phyloP scores from a whole-genome alignment of 30 jellyfish, hydroid and myxozoan species.

The Hydra vulgaris region DNA sequence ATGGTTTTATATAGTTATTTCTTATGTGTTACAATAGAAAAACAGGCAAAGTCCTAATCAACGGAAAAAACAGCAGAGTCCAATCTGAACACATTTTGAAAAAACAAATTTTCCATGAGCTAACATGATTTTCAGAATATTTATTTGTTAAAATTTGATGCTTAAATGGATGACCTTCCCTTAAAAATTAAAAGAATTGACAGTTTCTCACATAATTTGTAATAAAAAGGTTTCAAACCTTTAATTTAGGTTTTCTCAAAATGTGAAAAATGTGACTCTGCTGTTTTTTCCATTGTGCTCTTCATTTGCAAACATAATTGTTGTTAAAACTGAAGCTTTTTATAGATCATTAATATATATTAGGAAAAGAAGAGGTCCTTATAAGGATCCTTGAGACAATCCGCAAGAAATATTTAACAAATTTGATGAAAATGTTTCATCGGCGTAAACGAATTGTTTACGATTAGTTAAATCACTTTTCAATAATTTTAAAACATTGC shows the following conservation, averaged over 20 bases:
- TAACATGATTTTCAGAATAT: not conserved
- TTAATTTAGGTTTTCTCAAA: not conserved
- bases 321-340: too few species aligned
- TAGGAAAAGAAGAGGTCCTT: too few species aligned
- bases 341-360: too few species aligned
- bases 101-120: not conserved
- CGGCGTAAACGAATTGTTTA: too few species aligned
- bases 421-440: too few species aligned
- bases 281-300: not conserved
- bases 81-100: slow-evolving; percentile 4
- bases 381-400: too few species aligned
- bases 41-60: not conserved
- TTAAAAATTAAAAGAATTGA: not conserved
- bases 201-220: not conserved
- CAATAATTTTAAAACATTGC: too few species aligned
- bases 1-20: not conserved
- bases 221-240: not conserved
- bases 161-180: not conserved
- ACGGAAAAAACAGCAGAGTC: slow-evolving; percentile 1
- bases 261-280: not conserved
- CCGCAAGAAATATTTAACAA: too few species aligned
- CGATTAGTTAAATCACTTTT: too few species aligned
- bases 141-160: not conserved
- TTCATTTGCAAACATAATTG: too few species aligned
- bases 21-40: not conserved